Evolutionary conservation across 2,888 invertebrate species (phyloP), one percentile per base, ranked within the genome.

Genomic region (Griposia aprilina): DNA sequence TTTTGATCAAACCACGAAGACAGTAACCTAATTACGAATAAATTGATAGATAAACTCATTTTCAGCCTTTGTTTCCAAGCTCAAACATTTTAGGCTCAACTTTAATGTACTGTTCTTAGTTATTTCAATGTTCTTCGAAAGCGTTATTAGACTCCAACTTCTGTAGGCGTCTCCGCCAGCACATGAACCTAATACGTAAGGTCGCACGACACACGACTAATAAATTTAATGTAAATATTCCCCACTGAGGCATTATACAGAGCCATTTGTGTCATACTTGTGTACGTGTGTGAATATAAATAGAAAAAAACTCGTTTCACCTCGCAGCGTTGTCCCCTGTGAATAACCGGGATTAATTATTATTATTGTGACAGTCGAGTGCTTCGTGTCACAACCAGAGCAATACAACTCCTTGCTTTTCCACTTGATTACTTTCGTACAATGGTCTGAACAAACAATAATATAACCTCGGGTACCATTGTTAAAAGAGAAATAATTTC

Each of bases 361-460:
- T 90, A 88, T 91, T 89, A 90, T 87, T 90, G 82, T 87, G 83
- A 88, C 90, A 88, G 86, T 74, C 76, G 81, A 87, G 86, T 79
- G 83, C 78, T 84, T 79, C 79, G 76, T 90, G 92, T 91, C 92
- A 90, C 81, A 83, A 88, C 81, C 93, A 93, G 90, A 89, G 87
- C 76, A 83, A 88, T 90, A 90, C 88, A 90, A 92, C 90, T 93
- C 90, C 91, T 93, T 92, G 91, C 90, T 91, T 92, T 93, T 93
- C 91, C 93, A 92, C 90, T 92, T 91, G 93, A 94, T 93, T 93
- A 93, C 92, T 91, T 91, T 87, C 84, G 85, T 90, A 93, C 93
- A 93, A 94, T 93, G 85, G 91, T 83, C 87, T 86, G 90, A 90
- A 92, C 92, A 92, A 94, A 94, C 92, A 92, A 91, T 92, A 93